Conservation (phyloP, 2,797 vertebrate genomes). For the Phrynocephalus vlangalii region DNA sequence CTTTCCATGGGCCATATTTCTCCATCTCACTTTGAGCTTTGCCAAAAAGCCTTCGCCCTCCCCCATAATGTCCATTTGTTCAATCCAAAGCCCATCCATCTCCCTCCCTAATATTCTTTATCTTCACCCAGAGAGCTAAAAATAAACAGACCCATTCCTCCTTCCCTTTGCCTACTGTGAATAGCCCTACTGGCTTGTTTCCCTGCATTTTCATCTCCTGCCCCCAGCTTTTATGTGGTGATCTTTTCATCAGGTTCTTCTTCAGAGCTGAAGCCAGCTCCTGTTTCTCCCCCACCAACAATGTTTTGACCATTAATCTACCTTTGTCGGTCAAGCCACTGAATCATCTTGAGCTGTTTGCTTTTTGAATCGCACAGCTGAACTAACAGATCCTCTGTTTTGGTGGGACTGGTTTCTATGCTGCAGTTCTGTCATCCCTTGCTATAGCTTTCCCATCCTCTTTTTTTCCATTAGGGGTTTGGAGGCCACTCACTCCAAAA, state of each 20-base stretch:
- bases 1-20: slow-evolving; percentile 1
- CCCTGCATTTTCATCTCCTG: neutral
- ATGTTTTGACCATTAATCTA: slow-evolving; percentile 11
- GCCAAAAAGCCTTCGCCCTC: neutral
- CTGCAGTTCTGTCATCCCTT: neutral
- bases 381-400: slow-evolving; percentile 1
- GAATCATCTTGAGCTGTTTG: neutral
- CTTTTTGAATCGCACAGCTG: slow-evolving; percentile 6
- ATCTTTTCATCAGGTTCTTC: neutral
- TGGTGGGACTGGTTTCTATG: neutral
- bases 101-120: neutral
- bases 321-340: neutral
- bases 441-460: neutral
- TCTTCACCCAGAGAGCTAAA: slow-evolving; percentile 10
- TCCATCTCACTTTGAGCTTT: neutral
- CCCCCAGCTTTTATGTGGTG: neutral
- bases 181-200: neutral
- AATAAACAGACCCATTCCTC: slow-evolving; percentile 11
- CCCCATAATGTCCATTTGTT: neutral
- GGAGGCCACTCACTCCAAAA: neutral
- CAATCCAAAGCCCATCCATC: neutral
- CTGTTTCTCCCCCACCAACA: neutral
- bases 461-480: neutral
- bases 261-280: neutral
- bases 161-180: neutral